These are phyloP conservation scores for Podotricha telesiphe DNA, from an alignment of 2,888 invertebrate species.

Conservation along the genomic window DNA sequence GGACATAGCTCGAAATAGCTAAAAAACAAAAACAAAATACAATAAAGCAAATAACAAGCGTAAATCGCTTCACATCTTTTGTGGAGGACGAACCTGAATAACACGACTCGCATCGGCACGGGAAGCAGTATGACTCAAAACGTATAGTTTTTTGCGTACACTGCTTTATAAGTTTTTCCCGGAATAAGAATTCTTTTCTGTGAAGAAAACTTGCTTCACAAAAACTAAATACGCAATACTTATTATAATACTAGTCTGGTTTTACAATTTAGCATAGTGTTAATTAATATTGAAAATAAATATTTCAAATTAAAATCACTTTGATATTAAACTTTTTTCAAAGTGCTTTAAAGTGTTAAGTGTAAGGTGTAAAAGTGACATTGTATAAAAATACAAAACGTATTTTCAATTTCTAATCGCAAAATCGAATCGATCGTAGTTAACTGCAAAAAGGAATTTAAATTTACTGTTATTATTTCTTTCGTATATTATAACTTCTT, in stretches of 20 bases:
- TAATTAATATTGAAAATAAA: neutral
- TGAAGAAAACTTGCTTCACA: constrained; percentile 31
- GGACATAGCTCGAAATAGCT: too few relatives aligned
- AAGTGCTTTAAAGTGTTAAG: too few relatives aligned
- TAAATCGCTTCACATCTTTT: neutral
- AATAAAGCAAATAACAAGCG: neutral
- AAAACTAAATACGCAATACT: constrained; percentile 34
- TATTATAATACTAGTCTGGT: constrained; percentile 7
- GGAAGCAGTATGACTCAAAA: constrained; percentile 31
- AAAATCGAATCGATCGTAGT: too few relatives aligned
- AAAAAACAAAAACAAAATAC: neutral
- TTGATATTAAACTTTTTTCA: too few relatives aligned
- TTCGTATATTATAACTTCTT: too few relatives aligned
- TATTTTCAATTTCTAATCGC: too few relatives aligned
- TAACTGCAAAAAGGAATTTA: too few relatives aligned
- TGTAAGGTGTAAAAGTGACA: too few relatives aligned
- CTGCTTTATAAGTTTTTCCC: constrained; percentile 38
- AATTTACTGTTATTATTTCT: too few relatives aligned
- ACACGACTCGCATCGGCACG: constrained; percentile 13
- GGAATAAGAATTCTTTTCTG: constrained; percentile 38
- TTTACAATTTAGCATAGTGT: neutral
- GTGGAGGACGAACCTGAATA: constrained; percentile 16
- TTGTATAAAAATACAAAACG: too few relatives aligned
- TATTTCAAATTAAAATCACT: neutral
- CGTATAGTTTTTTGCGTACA: constrained; percentile 26